Evolutionary conservation across 2,888 invertebrate genomes (phyloP), one percentile per base, ranked within the genome.

Genomic region (Cremastobaeus sp.): DNA sequence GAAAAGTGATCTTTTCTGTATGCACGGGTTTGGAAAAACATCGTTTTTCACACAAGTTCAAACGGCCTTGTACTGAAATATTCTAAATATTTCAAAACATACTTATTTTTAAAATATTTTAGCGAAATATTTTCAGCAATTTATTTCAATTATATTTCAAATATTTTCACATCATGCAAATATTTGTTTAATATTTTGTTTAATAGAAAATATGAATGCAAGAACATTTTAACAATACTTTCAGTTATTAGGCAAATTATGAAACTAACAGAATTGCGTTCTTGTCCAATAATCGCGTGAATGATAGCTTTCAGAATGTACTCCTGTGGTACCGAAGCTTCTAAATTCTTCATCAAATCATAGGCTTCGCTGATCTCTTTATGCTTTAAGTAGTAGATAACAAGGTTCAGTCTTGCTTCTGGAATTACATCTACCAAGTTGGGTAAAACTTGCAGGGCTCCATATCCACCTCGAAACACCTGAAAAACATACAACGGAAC

Each of bases 271-370:
- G 97, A 96, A 69, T 94, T 94, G 72, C 94, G 92, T 82, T 97
- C 96, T 84, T 98, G 98, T 0, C 97, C 99, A 21, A 98, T 90
- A 0, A 95, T 92, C 0, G 97, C 97, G 85, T 97, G 96, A 0
- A 98, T 97, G 15, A 99, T 97, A 0, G 97, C 99, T 84, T 99
- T 96, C 35, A 99, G 89, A 77, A 99, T 97, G 85, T 97, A 98
- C 86, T 99, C 99, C 79, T 97, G 94, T 0, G 99, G 97, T 1
- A 96, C 95, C 0, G 96, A 93, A 0, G 99, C 96, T 82, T 98
- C 97, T 52, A 98, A 88, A 59, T 97, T 95, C 85, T 96, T 96
- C 82, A 98, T 92, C 37, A 99, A 88, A 30, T 93, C 92, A 79
- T 95, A 94, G 0, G 98, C 98, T 85, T 97, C 97, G 69, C 93